Percentiles rank a stretch among this genome's conserved stretches.
Evolutionary conservation across 2,888 invertebrate species (phyloP).

Genomic region (Athalia rosae): DNA sequence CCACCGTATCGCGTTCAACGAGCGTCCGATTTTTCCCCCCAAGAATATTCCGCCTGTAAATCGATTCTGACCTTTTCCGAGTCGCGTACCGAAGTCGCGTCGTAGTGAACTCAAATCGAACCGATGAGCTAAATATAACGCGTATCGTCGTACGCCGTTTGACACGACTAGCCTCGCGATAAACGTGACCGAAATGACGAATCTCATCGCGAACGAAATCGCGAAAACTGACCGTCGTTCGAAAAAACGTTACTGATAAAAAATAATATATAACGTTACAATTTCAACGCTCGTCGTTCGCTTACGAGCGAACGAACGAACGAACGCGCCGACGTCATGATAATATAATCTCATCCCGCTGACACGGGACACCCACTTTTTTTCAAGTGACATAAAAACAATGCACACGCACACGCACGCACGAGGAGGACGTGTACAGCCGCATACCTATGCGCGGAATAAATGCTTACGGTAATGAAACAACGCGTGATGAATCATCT

Average conservation of each 20-base stretch:
- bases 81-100: slow-evolving; percentile 43
- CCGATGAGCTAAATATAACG: slow-evolving; percentile 24
- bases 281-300: too few relatives aligned
- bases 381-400: slow-evolving; percentile 31
- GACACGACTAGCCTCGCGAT: background rate
- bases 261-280: too few relatives aligned
- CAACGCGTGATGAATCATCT: background rate
- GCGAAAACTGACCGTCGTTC: too few relatives aligned
- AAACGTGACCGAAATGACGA: background rate
- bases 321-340: background rate
- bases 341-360: slow-evolving; percentile 5
- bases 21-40: background rate
- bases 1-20: too few relatives aligned
- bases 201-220: too few relatives aligned
- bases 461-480: background rate
- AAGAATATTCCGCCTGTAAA: slow-evolving; percentile 42
- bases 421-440: too few relatives aligned
- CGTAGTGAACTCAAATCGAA: background rate
- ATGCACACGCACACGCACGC: background rate
- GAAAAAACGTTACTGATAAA: too few relatives aligned
- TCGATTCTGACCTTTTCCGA: slow-evolving; percentile 54
- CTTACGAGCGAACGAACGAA: too few relatives aligned
- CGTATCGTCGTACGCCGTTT: slow-evolving; percentile 4
- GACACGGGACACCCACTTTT: background rate
- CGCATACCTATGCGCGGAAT: slow-evolving; percentile 12